phyloP scores from a whole-genome alignment of 2,797 vertebrate genomes.

The Smutsia gigantea region DNA sequence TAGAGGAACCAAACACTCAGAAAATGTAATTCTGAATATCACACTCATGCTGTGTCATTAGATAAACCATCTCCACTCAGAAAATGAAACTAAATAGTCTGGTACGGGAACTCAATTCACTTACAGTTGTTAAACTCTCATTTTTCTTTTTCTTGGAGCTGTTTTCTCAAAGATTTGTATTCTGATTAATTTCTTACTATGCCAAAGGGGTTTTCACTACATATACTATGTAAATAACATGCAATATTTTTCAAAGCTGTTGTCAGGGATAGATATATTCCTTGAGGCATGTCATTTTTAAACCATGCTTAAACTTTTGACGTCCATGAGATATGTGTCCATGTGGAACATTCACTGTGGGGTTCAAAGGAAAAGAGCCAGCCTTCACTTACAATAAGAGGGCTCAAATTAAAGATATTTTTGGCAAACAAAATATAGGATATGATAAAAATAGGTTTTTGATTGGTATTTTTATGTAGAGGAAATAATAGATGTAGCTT shows the following conservation, averaged over 20 bases:
- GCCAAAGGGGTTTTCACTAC: not conserved
- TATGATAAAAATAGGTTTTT: not conserved
- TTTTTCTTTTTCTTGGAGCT: conserved; percentile 37
- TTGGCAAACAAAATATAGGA: not conserved
- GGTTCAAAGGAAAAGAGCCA: not conserved
- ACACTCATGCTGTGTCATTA: conserved; percentile 20
- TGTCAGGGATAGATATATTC: not conserved
- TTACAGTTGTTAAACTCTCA: not conserved
- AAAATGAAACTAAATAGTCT: not conserved
- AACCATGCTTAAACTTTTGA: not conserved
- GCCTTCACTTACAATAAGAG: not conserved
- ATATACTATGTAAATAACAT: not conserved
- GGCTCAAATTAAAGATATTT: not conserved
- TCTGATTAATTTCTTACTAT: conserved; percentile 33
- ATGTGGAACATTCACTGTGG: not conserved
- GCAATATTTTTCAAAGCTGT: not conserved
- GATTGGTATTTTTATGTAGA: not conserved
- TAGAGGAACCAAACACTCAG: not conserved
- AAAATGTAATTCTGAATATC: conserved; percentile 1
- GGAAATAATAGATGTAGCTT: not conserved
- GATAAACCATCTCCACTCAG: not conserved
- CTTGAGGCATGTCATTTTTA: not conserved
- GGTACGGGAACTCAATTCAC: not conserved
- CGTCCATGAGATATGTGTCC: not conserved
- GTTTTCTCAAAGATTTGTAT: conserved; percentile 45